Base-by-base conservation (phyloP, 2,797 vertebrate species). In the Diglossa cyanea region DNA sequence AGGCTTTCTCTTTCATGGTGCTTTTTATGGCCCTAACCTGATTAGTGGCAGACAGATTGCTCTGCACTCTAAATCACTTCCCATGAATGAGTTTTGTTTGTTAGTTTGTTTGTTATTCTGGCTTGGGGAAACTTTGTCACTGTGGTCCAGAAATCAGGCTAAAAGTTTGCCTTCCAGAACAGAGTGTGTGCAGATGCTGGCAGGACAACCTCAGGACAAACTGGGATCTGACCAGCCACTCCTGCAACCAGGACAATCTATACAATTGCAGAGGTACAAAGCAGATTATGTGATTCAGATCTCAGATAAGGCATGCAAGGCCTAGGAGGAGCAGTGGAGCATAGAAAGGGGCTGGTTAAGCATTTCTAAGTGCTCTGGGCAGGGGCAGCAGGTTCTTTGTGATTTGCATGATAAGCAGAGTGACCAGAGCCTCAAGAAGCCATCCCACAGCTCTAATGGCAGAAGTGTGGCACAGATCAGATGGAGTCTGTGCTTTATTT, bases 1-100 rank as follows among this genome's bases (percentile, higher is more conserved):
- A 96, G 74, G 86, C 71, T 89, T 72, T 84, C 58, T 88, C 70
- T 87, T 82, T 75, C 54, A 8, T 70, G 45, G 33, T 86, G 47
- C 50, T 83, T 51, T 13, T 76, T 88, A 21, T n/a, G 26, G 50
- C 57, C 81, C 62, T 63, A 94, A 93, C 66, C 42, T 88, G 93
- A 66, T 91, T 66, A 85, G 58, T 55, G 80, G 44, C 51, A 25
- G 23, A 55, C 54, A 39, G 31, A 62, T 17, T 91, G 37, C 87
- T 96, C 85, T 68, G 40, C 17, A 18, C 61, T 90, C 57, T 7
- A 51, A 90, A 91, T 84, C 20, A 17, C 84, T 94, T 86, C 65
- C 89, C 30, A 39, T 1, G 19, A 80, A 48, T 62, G 55, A 60
- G 7, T 48, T n/a, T 10, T 42, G 26, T 54, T 70, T 30, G 9